Percentiles rank a stretch among this genome's conserved stretches.
These are phyloP conservation scores for Cacajao melanocephalus DNA, from an alignment of 2,797 vertebrate species.

Conservation along the genomic window DNA sequence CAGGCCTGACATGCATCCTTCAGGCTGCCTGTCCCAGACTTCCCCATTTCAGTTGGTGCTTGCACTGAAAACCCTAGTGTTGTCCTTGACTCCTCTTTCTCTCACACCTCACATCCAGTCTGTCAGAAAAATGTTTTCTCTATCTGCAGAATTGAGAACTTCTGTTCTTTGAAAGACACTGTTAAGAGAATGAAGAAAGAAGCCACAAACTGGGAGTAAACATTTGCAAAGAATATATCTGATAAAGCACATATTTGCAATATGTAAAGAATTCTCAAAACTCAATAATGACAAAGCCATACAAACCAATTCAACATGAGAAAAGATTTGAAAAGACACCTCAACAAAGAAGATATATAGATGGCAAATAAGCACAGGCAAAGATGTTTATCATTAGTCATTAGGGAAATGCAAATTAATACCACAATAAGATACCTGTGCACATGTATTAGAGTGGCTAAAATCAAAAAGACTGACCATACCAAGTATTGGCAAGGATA, in stretches of 20 bases:
- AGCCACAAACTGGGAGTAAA: not conserved
- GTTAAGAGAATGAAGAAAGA: conserved; percentile 14
- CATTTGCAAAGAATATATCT: conserved; percentile 2
- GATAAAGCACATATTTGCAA: not conserved
- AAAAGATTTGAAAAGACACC: conserved; percentile 14
- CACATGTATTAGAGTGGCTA: not conserved
- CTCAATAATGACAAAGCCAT: not conserved
- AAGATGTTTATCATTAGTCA: conserved; percentile 20
- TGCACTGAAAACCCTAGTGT: not conserved
- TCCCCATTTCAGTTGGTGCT: not conserved
- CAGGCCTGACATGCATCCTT: not conserved
- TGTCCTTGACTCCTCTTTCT: not conserved
- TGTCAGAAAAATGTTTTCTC: not conserved
- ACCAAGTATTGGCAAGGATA: not conserved
- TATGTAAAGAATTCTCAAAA: conserved; percentile 3
- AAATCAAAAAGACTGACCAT: not conserved
- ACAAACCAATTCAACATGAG: not conserved
- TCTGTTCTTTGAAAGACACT: conserved; percentile 34
- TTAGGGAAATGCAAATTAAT: conserved; percentile 5
- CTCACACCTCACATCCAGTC: not conserved
- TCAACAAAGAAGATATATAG: not conserved
- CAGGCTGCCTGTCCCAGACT: not conserved
- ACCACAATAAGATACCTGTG: not conserved
- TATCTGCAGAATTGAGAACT: not conserved
- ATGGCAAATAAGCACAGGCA: not conserved